Conservation (phyloP, 2,797 vertebrate species). For the Rhinoraja longicauda region DNA sequence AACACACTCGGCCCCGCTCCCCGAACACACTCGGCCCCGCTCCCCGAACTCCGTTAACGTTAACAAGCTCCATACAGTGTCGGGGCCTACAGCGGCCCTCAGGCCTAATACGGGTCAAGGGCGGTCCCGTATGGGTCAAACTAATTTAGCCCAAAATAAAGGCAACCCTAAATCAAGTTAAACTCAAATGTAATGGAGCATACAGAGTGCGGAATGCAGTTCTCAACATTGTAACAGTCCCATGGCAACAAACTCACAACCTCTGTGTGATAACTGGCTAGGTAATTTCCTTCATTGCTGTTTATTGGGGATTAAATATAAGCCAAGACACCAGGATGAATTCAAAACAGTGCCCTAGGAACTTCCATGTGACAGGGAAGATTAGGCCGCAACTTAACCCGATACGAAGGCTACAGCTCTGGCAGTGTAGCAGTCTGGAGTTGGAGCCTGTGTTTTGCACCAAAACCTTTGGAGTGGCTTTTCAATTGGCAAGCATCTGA, state of each 20-base stretch:
- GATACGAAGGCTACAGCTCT: background rate
- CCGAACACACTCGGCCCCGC: too few relatives aligned
- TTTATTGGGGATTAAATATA: background rate
- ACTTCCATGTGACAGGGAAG: background rate
- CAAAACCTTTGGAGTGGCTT: background rate
- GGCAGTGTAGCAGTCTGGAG: background rate
- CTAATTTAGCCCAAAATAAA: too few relatives aligned
- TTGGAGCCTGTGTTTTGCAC: background rate
- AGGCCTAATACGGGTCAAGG: too few relatives aligned
- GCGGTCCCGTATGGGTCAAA: too few relatives aligned
- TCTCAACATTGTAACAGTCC: too few relatives aligned
- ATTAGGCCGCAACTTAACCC: background rate
- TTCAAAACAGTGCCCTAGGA: background rate
- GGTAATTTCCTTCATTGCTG: background rate
- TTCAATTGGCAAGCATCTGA: background rate
- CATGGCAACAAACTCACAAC: background rate
- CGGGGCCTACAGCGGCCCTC: too few relatives aligned
- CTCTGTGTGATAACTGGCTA: background rate
- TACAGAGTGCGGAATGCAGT: too few relatives aligned
- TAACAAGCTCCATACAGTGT: too few relatives aligned
- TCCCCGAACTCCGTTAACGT: too few relatives aligned
- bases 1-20: too few relatives aligned
- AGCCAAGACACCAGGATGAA: background rate
- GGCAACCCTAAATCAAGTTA: too few relatives aligned
- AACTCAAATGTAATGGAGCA: too few relatives aligned